Conservation (phyloP, 1,140 invertebrate species). For the Tribolium castaneum region DNA sequence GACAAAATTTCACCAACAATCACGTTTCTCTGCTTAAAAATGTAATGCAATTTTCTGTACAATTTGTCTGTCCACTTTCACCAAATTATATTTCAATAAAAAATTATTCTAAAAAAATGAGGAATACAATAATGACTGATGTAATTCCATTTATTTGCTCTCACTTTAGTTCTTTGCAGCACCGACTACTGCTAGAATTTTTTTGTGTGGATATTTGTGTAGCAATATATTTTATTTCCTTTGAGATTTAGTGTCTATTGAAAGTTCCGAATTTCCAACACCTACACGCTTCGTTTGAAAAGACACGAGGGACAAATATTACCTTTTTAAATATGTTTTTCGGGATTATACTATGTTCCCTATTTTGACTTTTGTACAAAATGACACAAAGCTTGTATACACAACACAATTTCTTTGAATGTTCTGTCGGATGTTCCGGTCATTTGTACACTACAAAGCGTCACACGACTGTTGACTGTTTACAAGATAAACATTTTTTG, state of each 20-base stretch:
- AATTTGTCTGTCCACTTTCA: too few species aligned
- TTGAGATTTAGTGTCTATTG: background rate
- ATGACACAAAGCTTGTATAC: constrained; percentile 27
- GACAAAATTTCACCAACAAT: too few species aligned
- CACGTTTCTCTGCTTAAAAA: too few species aligned
- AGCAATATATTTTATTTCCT: background rate
- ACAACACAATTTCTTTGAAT: constrained; percentile 32
- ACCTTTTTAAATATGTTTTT: constrained; percentile 28
- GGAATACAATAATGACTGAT: too few species aligned
- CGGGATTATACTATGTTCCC: constrained; percentile 28
- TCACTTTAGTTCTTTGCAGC: background rate
- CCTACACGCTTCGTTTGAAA: constrained; percentile 31
- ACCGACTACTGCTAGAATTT: background rate
- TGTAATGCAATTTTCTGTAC: too few species aligned
- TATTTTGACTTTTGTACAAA: constrained; percentile 41
- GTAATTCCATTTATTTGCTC: too few species aligned
- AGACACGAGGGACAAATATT: constrained; percentile 36
- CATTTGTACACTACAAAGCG: constrained; percentile 33
- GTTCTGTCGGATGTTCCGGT: constrained; percentile 36
- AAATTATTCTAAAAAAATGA: too few species aligned
- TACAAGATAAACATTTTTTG: constrained; percentile 7
- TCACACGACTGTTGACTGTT: constrained; percentile 23
- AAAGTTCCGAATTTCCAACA: constrained; percentile 4
- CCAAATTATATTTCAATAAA: too few species aligned
- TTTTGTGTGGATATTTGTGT: background rate